phyloP scores from a whole-genome alignment of 92 coral and sea anemone species.

The Isaurus tuberculatus region DNA sequence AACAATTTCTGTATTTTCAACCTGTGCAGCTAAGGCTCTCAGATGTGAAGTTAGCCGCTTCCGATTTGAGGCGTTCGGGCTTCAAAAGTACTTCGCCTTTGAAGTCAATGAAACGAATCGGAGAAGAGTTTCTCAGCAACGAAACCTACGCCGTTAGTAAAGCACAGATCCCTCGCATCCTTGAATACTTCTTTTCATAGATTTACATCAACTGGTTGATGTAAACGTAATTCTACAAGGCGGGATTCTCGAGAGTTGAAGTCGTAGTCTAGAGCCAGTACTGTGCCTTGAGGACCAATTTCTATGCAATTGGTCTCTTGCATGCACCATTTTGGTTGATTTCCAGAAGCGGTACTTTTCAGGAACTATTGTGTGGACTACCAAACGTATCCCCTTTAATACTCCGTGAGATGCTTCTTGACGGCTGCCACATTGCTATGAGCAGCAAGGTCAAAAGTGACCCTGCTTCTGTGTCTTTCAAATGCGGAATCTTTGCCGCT shows the following conservation, averaged over 20 bases:
- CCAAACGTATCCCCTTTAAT: slow-evolving; percentile 40
- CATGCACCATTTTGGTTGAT: slow-evolving; percentile 52
- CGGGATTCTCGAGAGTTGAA: slow-evolving; percentile 43
- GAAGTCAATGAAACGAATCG: slow-evolving; percentile 48
- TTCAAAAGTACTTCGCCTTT: slow-evolving; percentile 42
- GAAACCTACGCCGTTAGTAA: slow-evolving; percentile 42
- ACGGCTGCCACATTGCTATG: background rate
- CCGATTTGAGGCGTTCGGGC: slow-evolving; percentile 41
- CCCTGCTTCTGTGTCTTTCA: background rate
- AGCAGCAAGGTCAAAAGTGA: background rate
- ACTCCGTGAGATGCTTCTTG: background rate
- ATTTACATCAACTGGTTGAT: slow-evolving; percentile 56
- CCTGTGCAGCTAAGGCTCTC: slow-evolving; percentile 34
- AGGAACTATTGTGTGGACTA: slow-evolving; percentile 55
- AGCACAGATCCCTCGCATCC: slow-evolving; percentile 60
- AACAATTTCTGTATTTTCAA: too few relatives aligned
- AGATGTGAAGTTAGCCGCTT: slow-evolving; percentile 20
- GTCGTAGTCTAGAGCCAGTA: slow-evolving; percentile 48
- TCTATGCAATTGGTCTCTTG: slow-evolving; percentile 59
- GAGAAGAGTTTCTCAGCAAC: slow-evolving; percentile 49
- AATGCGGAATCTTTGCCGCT: slow-evolving; percentile 1
- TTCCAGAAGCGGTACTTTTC: slow-evolving; percentile 59
- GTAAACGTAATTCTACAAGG: slow-evolving; percentile 43
- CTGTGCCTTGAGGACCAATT: slow-evolving; percentile 45
- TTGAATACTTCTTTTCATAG: slow-evolving; percentile 52